phyloP scores from a whole-genome alignment of 2,888 invertebrate genomes.

The Lochmaea capreae region DNA sequence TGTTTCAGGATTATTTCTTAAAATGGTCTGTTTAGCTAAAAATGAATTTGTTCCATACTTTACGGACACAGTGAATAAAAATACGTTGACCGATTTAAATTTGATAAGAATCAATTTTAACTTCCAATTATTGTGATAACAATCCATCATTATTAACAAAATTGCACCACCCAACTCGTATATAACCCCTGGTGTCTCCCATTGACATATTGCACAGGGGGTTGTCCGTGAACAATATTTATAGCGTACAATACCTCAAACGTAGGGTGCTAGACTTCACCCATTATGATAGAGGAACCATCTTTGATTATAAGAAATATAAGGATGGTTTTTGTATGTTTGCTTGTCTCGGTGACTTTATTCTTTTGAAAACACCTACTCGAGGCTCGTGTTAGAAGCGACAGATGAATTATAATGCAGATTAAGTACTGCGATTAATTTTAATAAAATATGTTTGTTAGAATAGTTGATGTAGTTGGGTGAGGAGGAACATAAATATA shows the following conservation, averaged over 20 bases:
- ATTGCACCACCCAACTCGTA: conserved; percentile 56
- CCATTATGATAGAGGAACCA: conserved; percentile 35
- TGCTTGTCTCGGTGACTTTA: conserved; percentile 47
- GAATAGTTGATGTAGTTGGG: conserved; percentile 41
- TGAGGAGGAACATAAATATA: conserved; percentile 30
- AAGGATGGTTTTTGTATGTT: conserved; percentile 49
- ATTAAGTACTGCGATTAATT: conserved; percentile 58
- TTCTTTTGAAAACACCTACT: conserved; percentile 60
- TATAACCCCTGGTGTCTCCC: conserved; percentile 61
- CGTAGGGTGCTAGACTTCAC: conserved; percentile 55
- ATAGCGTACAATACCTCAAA: conserved; percentile 52
- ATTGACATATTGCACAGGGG: conserved; percentile 64
- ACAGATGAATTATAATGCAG: conserved; percentile 61
- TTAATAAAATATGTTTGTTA: conserved; percentile 53
- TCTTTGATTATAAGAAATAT: conserved; percentile 47
- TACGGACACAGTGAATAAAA: too few relatives aligned
- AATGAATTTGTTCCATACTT: too few relatives aligned
- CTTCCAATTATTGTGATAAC: neutral
- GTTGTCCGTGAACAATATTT: conserved; percentile 58
- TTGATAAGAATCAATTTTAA: neutral
- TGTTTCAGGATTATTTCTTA: too few relatives aligned
- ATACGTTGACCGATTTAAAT: neutral
- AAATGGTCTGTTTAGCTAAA: too few relatives aligned
- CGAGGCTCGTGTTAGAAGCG: conserved; percentile 59
- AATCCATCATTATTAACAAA: conserved; percentile 3